phyloP scores from a whole-genome alignment of 53 echinoderm and acorn worm species.

The Temnopleurus reevesii region DNA sequence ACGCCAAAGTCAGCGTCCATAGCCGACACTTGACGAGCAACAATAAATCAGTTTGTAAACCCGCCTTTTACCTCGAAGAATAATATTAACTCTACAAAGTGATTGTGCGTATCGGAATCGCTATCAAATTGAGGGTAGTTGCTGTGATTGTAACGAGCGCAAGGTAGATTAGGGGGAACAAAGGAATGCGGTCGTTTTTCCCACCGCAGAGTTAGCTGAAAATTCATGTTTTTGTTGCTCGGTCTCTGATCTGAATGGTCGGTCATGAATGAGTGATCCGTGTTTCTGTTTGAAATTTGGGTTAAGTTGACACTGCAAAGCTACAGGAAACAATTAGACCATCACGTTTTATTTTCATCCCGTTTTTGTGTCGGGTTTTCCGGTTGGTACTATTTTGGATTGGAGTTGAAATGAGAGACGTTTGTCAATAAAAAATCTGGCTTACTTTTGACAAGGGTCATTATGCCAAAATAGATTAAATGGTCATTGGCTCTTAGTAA shows the following conservation, averaged over 20 bases:
- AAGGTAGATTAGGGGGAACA: background rate
- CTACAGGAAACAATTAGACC: constrained; percentile 1
- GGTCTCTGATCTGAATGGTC: background rate
- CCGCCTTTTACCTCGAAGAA: constrained; percentile 10
- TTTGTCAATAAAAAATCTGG: too few relatives aligned
- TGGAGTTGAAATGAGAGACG: too few relatives aligned
- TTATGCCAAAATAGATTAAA: too few relatives aligned
- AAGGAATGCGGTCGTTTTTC: background rate
- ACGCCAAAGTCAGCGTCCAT: background rate
- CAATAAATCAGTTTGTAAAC: constrained; percentile 29
- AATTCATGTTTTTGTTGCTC: constrained; percentile 3
- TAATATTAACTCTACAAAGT: constrained; percentile 14
- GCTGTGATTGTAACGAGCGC: background rate
- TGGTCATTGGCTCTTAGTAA: too few relatives aligned
- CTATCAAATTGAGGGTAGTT: constrained; percentile 20
- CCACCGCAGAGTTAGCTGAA: background rate
- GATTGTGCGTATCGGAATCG: constrained; percentile 7
- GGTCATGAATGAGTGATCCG: background rate
- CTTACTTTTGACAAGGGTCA: too few relatives aligned
- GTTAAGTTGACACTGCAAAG: constrained; percentile 1
- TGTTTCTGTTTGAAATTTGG: background rate
- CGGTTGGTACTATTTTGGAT: background rate
- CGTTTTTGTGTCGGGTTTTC: background rate
- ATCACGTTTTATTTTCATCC: background rate
- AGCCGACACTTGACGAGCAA: background rate